Evolutionary conservation across 2,113 vertebrate species (phyloP).

Genomic region (Datnioides undecimradiatus): DNA sequence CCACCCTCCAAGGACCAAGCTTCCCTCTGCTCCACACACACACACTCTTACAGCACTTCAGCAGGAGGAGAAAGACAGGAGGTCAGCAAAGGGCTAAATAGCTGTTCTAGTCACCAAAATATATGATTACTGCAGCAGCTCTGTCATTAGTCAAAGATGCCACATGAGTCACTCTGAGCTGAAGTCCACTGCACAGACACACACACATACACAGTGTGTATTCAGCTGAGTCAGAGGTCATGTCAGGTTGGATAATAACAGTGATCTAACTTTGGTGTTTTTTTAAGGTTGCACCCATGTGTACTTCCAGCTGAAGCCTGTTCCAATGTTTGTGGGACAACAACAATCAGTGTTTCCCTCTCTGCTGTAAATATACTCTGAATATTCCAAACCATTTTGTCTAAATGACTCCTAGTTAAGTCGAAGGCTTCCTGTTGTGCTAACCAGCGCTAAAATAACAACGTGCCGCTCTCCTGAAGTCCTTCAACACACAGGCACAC

Average conservation of each 20-base stretch:
- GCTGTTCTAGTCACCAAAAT: constrained; percentile 18
- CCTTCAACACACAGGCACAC: too few relatives aligned
- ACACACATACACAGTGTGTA: not conserved
- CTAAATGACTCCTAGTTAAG: not conserved
- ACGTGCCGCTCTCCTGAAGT: not conserved
- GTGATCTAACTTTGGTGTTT: constrained; percentile 5
- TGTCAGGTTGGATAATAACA: constrained; percentile 29
- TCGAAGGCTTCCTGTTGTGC: not conserved
- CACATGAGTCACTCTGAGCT: constrained; percentile 25
- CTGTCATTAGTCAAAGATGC: constrained; percentile 37
- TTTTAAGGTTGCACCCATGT: constrained; percentile 20
- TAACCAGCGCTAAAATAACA: not conserved
- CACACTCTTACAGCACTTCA: not conserved
- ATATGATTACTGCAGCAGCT: constrained; percentile 31
- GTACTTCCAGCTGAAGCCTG: not conserved
- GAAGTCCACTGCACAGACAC: constrained; percentile 3
- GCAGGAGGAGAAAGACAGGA: not conserved
- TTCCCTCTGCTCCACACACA: not conserved
- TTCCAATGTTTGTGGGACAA: not conserved
- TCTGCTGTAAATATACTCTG: not conserved
- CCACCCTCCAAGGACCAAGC: not conserved
- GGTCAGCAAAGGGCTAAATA: constrained; percentile 17
- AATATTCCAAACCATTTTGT: not conserved
- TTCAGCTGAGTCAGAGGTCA: constrained; percentile 23
- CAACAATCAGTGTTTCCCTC: not conserved